A percentile compares a stretch with the other conserved stretches of the same genome.
Evolutionary conservation across 2,113 vertebrate species (phyloP).

Genomic region (Peucedramus taeniatus): DNA sequence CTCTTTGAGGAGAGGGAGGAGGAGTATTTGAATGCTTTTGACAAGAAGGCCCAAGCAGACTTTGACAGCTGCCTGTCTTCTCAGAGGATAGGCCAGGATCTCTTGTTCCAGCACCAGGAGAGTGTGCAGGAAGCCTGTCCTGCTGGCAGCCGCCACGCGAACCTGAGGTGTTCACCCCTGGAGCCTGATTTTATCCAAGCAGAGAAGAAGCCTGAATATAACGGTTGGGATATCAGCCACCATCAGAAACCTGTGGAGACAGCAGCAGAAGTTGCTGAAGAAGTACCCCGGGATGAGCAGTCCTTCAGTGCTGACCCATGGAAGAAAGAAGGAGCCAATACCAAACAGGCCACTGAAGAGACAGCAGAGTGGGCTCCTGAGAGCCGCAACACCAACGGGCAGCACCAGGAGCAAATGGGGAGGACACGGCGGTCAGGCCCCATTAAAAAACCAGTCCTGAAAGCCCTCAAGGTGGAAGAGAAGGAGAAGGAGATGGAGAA

Average conservation of each 20-base stretch:
- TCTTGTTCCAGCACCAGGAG: conserved; percentile 76
- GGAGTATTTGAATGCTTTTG: conserved; percentile 79
- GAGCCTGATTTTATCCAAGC: conserved; percentile 77
- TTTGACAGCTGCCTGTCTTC: conserved; percentile 72
- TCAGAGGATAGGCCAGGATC: conserved; percentile 73
- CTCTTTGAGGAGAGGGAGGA: conserved; percentile 84
- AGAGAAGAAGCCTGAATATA: conserved; percentile 78
- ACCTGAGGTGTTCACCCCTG: conserved; percentile 71
- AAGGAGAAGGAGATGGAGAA: conserved; percentile 95
- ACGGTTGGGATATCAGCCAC: conserved; percentile 72
- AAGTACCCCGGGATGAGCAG: conserved; percentile 73
- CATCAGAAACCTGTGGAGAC: conserved; percentile 73
- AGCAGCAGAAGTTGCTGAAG: conserved; percentile 61
- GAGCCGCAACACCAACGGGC: conserved; percentile 62
- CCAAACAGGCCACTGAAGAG: conserved; percentile 71
- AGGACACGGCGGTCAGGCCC: conserved; percentile 88
- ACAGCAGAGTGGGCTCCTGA: conserved; percentile 79
- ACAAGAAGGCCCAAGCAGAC: conserved; percentile 73
- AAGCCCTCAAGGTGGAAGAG: conserved; percentile 95
- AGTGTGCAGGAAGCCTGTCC: conserved; percentile 66
- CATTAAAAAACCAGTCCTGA: conserved; percentile 96
- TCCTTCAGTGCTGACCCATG: conserved; percentile 73
- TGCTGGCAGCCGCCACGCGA: conserved; percentile 52
- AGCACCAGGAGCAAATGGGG: conserved; percentile 80
- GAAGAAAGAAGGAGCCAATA: conserved; percentile 79